Evolutionary conservation across 1,140 invertebrate genomes (phyloP).

Genomic region (Babylonia areolata): DNA sequence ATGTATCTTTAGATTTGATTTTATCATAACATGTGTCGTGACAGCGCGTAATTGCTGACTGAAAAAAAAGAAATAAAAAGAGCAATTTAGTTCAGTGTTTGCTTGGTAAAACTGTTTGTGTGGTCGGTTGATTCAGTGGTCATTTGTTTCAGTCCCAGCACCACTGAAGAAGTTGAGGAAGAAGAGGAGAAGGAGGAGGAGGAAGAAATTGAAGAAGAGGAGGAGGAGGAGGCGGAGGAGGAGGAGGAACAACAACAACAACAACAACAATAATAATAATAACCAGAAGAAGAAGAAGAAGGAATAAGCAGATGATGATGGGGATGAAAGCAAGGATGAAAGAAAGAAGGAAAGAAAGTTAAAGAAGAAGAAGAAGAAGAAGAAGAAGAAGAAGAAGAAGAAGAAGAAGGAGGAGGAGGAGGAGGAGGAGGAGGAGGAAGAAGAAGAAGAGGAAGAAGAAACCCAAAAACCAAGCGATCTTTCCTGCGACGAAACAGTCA

Average conservation of each 20-base stretch:
- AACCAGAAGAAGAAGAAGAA: background rate
- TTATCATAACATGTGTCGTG: too few species aligned
- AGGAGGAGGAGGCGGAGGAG: background rate
- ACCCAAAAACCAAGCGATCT: too few species aligned
- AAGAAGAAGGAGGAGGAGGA: background rate
- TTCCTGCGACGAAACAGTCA: too few species aligned
- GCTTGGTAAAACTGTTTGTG: too few species aligned
- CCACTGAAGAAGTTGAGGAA: background rate
- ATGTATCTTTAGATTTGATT: too few species aligned
- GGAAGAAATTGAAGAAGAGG: background rate
- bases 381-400: background rate
- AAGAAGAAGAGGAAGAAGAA: conserved; percentile 6
- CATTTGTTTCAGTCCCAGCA: too few species aligned
- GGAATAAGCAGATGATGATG: background rate
- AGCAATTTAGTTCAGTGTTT: too few species aligned
- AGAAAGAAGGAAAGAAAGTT: background rate
- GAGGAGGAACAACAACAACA: conserved; percentile 2
- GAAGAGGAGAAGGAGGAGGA: background rate
- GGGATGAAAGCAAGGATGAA: background rate
- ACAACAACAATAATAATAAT: background rate
- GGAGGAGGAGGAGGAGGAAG: background rate
- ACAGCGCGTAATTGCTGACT: too few species aligned
- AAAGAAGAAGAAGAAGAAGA: conserved; percentile 1
- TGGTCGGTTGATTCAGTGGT: too few species aligned
- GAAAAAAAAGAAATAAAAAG: too few species aligned